Percentiles rank a stretch among this genome's conserved stretches.
Evolutionary conservation across 2,888 invertebrate genomes (phyloP).

Genomic region (Nebria salina): DNA sequence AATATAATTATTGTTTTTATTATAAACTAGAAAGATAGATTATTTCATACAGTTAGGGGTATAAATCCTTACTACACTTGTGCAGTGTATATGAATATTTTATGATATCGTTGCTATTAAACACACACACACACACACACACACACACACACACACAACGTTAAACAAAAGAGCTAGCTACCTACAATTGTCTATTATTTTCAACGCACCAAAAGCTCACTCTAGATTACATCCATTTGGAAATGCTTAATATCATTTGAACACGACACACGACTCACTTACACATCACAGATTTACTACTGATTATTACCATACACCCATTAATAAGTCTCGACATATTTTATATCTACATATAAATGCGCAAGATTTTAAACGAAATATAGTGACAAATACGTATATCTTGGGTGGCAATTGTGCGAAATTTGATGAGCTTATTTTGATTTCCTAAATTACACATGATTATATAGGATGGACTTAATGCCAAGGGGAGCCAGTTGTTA

Average conservation of each 20-base stretch:
- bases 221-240: background rate
- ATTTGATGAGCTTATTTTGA: background rate
- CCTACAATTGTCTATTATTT: background rate
- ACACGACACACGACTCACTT: background rate
- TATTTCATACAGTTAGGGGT: background rate
- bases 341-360: too few relatives aligned
- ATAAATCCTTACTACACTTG: background rate
- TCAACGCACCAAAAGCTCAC: background rate
- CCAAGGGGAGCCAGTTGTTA: background rate
- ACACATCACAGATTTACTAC: background rate
- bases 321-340: background rate
- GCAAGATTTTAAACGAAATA: too few relatives aligned
- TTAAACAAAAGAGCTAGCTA: background rate
- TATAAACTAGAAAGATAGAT: background rate
- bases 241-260: background rate
- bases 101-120: slow-evolving; percentile 36
- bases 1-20: background rate
- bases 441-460: background rate
- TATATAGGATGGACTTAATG: background rate
- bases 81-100: slow-evolving; percentile 19
- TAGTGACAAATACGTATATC: background rate
- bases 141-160: too few relatives aligned
- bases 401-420: background rate
- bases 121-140: slow-evolving; percentile 27
- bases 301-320: background rate